Evolutionary conservation across 2,113 vertebrate species (phyloP).

Genomic region (Jacana jacana): DNA sequence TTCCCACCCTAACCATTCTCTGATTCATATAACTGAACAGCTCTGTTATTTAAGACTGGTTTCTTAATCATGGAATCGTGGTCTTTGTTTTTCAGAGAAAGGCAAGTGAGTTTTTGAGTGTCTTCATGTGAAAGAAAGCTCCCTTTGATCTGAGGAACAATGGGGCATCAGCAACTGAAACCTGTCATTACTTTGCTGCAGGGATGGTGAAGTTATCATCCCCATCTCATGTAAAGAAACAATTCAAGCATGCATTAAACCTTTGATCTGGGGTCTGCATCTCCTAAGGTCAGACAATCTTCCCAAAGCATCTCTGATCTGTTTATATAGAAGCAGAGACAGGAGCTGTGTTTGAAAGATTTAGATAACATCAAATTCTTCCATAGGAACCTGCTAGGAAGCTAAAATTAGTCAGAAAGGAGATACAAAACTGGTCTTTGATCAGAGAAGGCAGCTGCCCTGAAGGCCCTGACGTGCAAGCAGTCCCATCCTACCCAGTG

Average conservation of each 20-base stretch:
- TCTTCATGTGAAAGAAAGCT: background rate
- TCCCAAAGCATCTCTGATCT: background rate
- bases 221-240: background rate
- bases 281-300: background rate
- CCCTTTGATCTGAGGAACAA: conserved; percentile 17
- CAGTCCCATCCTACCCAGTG: background rate
- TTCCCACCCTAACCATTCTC: too few species aligned
- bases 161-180: background rate
- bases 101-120: background rate
- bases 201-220: background rate
- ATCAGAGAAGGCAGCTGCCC: background rate
- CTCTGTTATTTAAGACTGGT: background rate
- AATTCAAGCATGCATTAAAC: background rate
- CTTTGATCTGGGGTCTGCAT: conserved; percentile 41
- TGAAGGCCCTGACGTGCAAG: background rate
- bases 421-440: conserved; percentile 1
- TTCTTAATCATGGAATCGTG: background rate
- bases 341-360: background rate
- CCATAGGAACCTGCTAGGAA: background rate
- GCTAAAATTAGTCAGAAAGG: background rate
- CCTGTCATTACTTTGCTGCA: background rate
- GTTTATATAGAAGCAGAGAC: background rate
- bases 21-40: too few species aligned
- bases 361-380: background rate
- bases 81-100: background rate